Evolutionary conservation across 1,140 invertebrate species (phyloP).

Genomic region (Drosophila ercepeae): DNA sequence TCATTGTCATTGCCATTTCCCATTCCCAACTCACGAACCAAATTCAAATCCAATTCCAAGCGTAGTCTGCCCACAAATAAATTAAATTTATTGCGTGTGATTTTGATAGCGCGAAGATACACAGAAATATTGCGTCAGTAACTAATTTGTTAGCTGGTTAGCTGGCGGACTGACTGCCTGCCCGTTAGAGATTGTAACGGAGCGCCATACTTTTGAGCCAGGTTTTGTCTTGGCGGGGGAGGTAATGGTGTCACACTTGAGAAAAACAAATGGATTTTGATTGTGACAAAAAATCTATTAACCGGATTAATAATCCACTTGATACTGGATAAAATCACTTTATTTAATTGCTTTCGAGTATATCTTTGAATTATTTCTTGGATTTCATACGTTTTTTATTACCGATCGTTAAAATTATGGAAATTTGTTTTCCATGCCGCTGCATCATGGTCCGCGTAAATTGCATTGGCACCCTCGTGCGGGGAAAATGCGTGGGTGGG

Average conservation of each 20-base stretch:
- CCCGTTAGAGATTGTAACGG: slow-evolving; percentile 38
- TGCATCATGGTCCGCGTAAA: slow-evolving; percentile 61
- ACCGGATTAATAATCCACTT: not conserved
- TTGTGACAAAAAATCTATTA: not conserved
- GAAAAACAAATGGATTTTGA: slow-evolving; percentile 1
- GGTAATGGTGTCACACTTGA: not conserved
- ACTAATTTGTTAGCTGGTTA: slow-evolving; percentile 75
- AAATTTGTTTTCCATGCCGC: not conserved
- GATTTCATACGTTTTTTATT: not conserved
- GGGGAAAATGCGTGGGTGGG: slow-evolving; percentile 46
- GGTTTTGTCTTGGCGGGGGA: not conserved
- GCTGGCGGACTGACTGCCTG: slow-evolving; percentile 28
- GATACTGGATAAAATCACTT: not conserved
- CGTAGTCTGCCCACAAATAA: slow-evolving; percentile 40
- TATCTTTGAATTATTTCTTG: not conserved
- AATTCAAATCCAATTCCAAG: not conserved
- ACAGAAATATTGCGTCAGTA: slow-evolving; percentile 78
- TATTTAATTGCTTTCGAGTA: not conserved
- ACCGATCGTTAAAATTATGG: not conserved
- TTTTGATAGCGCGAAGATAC: slow-evolving; percentile 74
- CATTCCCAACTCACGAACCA: too few species aligned
- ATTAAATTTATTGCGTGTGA: slow-evolving; percentile 81
- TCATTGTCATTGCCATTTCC: slow-evolving; percentile 26
- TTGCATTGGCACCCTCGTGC: slow-evolving; percentile 61
- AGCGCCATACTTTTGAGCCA: slow-evolving; percentile 14